Percentiles rank a stretch among this genome's conserved stretches.
These are phyloP conservation scores for Hypsopygia costalis DNA, from an alignment of 2,888 invertebrate genomes.

Conservation along the genomic window DNA sequence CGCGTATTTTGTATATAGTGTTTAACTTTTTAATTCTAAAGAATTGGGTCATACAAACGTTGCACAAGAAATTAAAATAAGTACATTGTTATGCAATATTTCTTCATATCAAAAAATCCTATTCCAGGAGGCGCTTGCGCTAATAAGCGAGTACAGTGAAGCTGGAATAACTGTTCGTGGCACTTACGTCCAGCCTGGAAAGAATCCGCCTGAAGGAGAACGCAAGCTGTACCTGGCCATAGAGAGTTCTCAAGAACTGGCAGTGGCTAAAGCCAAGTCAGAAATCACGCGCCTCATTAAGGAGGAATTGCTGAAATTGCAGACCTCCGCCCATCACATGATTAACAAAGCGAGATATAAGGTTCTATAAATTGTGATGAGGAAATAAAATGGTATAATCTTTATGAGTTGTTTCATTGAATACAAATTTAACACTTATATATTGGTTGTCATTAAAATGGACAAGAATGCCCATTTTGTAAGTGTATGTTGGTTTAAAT, in stretches of 20 bases:
- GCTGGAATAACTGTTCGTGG: constrained; percentile 99
- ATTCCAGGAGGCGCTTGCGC: constrained; percentile 94
- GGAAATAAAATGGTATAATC: constrained; percentile 31
- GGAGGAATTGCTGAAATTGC: constrained; percentile 96
- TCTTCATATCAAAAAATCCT: background rate
- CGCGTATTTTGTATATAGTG: no score
- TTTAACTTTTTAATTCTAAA: no score
- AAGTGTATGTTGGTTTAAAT: no score
- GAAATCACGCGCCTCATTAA: constrained; percentile 99
- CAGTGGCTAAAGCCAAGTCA: constrained; percentile 96
- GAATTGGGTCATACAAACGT: no score
- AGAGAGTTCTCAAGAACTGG: constrained; percentile 97
- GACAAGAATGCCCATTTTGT: no score
- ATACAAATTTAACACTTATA: no score
- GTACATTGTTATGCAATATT: no score
- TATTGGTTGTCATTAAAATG: no score
- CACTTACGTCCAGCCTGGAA: constrained; percentile 95
- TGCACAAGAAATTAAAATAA: no score
- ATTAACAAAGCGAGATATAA: constrained; percentile 97
- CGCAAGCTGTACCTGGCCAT: constrained; percentile 98
- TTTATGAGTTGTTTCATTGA: constrained; percentile 26
- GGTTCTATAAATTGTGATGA: constrained; percentile 67
- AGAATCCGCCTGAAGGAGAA: constrained; percentile 94
- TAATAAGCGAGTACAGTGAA: constrained; percentile 99
- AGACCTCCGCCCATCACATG: constrained; percentile 91